Evolutionary conservation across 1,140 invertebrate genomes (phyloP), one percentile per base, ranked within the genome.

Genomic region (Heliconius congener): DNA sequence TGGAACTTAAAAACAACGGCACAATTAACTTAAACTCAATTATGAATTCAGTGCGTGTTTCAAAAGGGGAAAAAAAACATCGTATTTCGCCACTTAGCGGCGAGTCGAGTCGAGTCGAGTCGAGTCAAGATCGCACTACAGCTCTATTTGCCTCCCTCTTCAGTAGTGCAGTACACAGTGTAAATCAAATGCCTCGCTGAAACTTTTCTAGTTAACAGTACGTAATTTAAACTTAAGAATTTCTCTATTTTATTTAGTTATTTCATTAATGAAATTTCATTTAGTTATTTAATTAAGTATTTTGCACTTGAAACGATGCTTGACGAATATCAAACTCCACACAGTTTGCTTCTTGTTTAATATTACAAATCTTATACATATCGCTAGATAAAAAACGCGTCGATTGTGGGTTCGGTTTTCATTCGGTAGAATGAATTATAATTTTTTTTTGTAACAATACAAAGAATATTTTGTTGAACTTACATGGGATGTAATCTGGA

Each of bases 1-100:
- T 66, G 60, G 27, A 30, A 66, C 19, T 30, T 30, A 27, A 30
- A 66, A 66, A 66, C 60, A 66, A 30, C 60, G 60, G 60, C 60
- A 66, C 60, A 66, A 66, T 66, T 66, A 66, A 66, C 60, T 66
- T 66, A 66, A 66, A 66, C 23, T 66, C 60, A 66, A 66, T 66
- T 66, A 66, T 66, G 60, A 66, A 66, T 66, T 66, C 60, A 66
- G 27, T 66, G 60, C 60, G 60, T 66, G 60, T 30, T 66, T 66
- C 60, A 27, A 30, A 23, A 16, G 60, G 42, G 23, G 30, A 30
- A 30, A 66, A 60, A 66, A 66, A 27, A 66, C 60, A 66, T 60
- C n/a, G 60, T 30, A 66, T 16, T 66, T 66, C 60, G 60, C 60
- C 60, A 27, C 60, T 66, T 66, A 66, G 60, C 60, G 60, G 60